Evolutionary conservation across 2,113 vertebrate species (phyloP).

Genomic region (Xiphophorus hellerii): DNA sequence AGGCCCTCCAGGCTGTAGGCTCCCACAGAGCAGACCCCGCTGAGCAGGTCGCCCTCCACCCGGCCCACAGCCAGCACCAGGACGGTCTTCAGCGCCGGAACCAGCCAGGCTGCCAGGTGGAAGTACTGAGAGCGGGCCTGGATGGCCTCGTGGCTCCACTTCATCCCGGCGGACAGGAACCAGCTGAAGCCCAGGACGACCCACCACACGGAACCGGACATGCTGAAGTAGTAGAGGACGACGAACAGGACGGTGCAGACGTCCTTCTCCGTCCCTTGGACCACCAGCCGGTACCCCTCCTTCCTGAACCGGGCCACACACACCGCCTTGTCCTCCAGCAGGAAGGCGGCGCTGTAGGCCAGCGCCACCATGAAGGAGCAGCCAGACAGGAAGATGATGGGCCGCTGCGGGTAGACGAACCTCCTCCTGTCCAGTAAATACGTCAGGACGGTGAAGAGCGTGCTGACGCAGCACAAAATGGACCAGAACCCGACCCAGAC

Average conservation of each 20-base stretch:
- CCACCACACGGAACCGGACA: slow-evolving; percentile 97
- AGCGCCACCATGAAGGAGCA: slow-evolving; percentile 95
- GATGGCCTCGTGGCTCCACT: slow-evolving; percentile 84
- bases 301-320: slow-evolving; percentile 88
- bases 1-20: slow-evolving; percentile 86
- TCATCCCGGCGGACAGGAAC: slow-evolving; percentile 94
- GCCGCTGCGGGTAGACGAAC: slow-evolving; percentile 91
- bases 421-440: slow-evolving; percentile 89
- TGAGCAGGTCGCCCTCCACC: slow-evolving; percentile 92
- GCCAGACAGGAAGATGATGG: slow-evolving; percentile 92
- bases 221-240: slow-evolving; percentile 93
- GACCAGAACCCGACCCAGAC: slow-evolving; percentile 92
- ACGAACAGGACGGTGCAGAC: slow-evolving; percentile 93
- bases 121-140: slow-evolving; percentile 87
- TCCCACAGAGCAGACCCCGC: slow-evolving; percentile 93
- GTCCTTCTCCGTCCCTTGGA: slow-evolving; percentile 91
- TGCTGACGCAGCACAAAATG: slow-evolving; percentile 87
- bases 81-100: slow-evolving; percentile 91
- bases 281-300: slow-evolving; percentile 87
- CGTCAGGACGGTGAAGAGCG: slow-evolving; percentile 91
- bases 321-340: slow-evolving; percentile 88
- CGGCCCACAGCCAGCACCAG: slow-evolving; percentile 89
- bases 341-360: slow-evolving; percentile 86
- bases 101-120: slow-evolving; percentile 92
- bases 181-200: slow-evolving; percentile 92